Evolutionary conservation across 2,888 invertebrate genomes (phyloP).

Genomic region (Frankliniella intonsa): DNA sequence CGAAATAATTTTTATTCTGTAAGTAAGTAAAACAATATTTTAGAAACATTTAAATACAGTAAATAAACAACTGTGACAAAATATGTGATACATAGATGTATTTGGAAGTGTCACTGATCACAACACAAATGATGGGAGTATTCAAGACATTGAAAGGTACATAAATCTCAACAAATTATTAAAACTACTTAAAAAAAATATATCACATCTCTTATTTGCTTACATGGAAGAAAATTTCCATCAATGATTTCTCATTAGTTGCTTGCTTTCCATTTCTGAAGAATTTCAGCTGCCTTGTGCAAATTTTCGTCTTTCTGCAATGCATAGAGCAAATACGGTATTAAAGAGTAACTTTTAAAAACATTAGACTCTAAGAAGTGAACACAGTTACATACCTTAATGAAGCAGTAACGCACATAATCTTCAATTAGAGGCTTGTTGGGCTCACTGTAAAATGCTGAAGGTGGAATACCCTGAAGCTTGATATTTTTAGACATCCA

Average conservation of each 20-base stretch:
- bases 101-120: not conserved
- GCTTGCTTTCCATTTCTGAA: conserved; percentile 55
- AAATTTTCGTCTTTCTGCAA: conserved; percentile 70
- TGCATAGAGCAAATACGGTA: conserved; percentile 28
- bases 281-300: conserved; percentile 58
- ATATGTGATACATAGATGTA: not conserved
- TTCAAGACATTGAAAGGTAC: not conserved
- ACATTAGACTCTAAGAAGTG: not conserved
- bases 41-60: not conserved
- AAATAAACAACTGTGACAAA: not conserved
- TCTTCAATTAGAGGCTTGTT: conserved; percentile 80
- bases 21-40: not conserved
- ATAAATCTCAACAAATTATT: not conserved
- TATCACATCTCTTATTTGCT: not conserved
- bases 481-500: conserved; percentile 93
- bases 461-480: conserved; percentile 88
- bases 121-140: not conserved
- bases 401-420: conserved; percentile 88
- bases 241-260: conserved; percentile 33
- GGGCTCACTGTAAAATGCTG: conserved; percentile 80
- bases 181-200: not conserved
- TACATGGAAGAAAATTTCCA: conserved; percentile 24
- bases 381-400: conserved; percentile 60
- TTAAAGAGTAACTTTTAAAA: not conserved
- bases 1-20: not conserved